Base-by-base conservation (phyloP, 2,888 invertebrate species). In the Orthosia gothica region DNA sequence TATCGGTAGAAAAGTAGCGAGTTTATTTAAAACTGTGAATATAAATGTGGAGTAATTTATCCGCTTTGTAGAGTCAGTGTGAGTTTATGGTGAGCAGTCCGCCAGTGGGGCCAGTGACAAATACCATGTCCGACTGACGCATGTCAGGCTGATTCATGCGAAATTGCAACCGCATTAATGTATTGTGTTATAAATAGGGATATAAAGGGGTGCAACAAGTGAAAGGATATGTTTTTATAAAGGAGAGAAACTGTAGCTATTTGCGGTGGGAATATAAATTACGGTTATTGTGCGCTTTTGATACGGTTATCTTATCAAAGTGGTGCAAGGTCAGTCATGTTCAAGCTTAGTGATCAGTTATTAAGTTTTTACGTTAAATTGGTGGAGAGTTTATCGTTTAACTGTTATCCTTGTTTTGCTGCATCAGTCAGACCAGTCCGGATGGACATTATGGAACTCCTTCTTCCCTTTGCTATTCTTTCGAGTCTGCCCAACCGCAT, bases 171-270 rank as follows among this genome's bases (percentile, higher is more conserved):
- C 79, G 71, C 75, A 79, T 86, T 83, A 79, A 73, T 57, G 80
- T 86, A 86, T 76, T 87, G 87, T 84, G 78, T 68, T 80, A 74
- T 74, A 83, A 86, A 86, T 88, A 86, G 74, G 75, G 61, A 81
- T 69, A 84, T 65, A 79, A 83, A 77, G 78, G 86, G 81, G 68
- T 68, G 79, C 86, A 82, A 87, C 80, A 84, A 84, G 85, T 85
- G 82, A 74, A 74, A 78, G 68, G 62, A 74, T 70, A 59, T 76
- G 59, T 77, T 77, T 79, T 69, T 85, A 70, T 82, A 74, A 70
- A 73, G 74, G 62, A 74, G 55, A 74, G 54, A 50, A 69, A 66
- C 69, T 66, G 75, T 61, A 11, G 66, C 20, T 52, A 54, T 58
- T 59, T 69, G 62, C 57, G 58, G 54, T 47, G 62, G 54, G 63